Evolutionary conservation across 2,113 vertebrate species (phyloP), one percentile per base, ranked within the genome.

Genomic region (Amphilophus citrinellus): DNA sequence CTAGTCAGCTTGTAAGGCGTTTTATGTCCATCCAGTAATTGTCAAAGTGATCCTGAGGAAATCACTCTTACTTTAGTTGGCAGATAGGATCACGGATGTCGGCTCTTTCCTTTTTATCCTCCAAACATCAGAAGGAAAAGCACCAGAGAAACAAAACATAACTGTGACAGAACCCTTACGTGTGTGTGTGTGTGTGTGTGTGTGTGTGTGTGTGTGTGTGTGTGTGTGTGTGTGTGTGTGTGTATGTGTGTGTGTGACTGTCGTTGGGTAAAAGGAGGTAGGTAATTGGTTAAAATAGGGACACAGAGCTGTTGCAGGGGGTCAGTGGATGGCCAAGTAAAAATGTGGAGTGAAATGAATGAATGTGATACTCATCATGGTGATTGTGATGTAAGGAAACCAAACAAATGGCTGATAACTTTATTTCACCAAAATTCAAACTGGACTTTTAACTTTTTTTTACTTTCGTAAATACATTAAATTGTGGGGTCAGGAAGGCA

Each of bases 1-100:
- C 14, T 37, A 57, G n/a, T 27, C 32, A 57, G 47, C 61, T 66
- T 56, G 17, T 13, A 14, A 27, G 37, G 20, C 7, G 68, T 62
- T 82, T 76, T 30, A 76, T 76, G 44, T 82, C 68, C 68, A 57
- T 30, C 66, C 59, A 39, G 68, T 62, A 82, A 82, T 75, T 61
- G 66, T 68, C 18, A 60, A 2, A 60, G 3, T 65, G 30, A 57
- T 58, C 68, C 47, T 32, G 59, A 82, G 71, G 80, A 76, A 22
- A 17, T 63, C 32, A 0, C 79, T 71, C n/a, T 53, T 5, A 2
- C 20, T 57, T 68, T 11, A 50, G 30, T 30, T 42, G 58, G 24
- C 32, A 57, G 68, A 82, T 76, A 42, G 10, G 0, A 82, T 82
- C 80, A 9, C 47, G 17, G 80, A 63, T 76, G 80, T 63, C 2